A percentile compares a stretch with the other conserved stretches of the same genome.
These are phyloP conservation scores for Agrochola lota DNA, from an alignment of 2,888 invertebrate genomes.

Conservation along the genomic window DNA sequence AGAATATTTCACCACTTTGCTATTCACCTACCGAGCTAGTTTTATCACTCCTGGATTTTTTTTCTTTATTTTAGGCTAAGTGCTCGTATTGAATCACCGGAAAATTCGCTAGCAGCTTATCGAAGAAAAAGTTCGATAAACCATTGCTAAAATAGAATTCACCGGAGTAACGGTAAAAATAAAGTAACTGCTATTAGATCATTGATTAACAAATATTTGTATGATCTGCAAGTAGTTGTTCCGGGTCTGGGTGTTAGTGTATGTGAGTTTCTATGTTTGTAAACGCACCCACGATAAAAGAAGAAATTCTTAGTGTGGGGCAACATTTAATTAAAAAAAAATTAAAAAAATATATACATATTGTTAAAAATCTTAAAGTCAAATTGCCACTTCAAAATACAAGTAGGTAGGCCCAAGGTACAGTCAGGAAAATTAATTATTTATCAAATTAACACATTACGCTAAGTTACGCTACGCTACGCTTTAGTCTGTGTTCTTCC, in stretches of 20 bases:
- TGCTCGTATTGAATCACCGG: conserved; percentile 27
- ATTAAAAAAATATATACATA: no score
- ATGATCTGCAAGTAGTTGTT: no score
- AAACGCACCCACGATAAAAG: no score
- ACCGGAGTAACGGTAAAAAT: background rate
- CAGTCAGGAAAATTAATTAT: background rate
- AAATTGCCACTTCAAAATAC: background rate
- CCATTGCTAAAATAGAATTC: background rate
- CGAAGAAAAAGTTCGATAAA: background rate
- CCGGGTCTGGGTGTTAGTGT: no score
- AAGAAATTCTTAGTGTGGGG: no score
- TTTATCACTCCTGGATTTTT: conserved; percentile 11
- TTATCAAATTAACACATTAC: no score
- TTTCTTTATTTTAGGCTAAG: conserved; percentile 17
- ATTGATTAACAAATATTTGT: no score
- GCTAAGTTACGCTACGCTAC: no score
- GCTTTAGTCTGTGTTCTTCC: background rate
- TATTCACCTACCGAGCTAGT: background rate
- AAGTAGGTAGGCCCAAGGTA: background rate
- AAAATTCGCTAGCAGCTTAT: background rate
- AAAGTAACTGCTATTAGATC: background rate
- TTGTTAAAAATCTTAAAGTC: no score
- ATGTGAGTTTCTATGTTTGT: no score
- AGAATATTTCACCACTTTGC: conserved; percentile 22
- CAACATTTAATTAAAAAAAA: no score